Evolutionary conservation across 2,888 invertebrate species (phyloP).

Genomic region (Dryomyza anilis): DNA sequence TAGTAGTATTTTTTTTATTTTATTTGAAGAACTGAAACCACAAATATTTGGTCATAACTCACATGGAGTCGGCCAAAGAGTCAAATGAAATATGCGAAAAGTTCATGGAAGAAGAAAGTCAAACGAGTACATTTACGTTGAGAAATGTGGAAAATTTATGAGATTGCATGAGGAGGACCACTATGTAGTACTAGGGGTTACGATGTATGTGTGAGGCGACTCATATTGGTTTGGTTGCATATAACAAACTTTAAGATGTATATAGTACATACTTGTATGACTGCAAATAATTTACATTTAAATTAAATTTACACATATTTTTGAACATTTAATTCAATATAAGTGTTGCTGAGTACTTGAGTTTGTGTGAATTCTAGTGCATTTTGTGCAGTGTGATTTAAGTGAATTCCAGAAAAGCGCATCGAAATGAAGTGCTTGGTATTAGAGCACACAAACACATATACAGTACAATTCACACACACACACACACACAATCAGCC

Average conservation of each 20-base stretch:
- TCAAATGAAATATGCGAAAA: slow-evolving; percentile 22
- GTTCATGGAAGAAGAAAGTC: slow-evolving; percentile 15
- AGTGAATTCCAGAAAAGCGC: not conserved
- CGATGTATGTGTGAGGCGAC: no score
- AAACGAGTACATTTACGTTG: slow-evolving; percentile 10
- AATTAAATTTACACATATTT: slow-evolving; percentile 11
- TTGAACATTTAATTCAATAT: not conserved
- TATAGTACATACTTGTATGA: not conserved
- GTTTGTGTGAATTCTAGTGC: not conserved
- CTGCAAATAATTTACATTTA: slow-evolving; percentile 13
- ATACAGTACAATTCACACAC: not conserved
- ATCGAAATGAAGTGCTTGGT: not conserved
- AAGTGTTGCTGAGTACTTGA: not conserved
- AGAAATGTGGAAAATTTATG: slow-evolving; percentile 22
- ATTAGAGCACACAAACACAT: not conserved
- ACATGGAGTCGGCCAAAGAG: slow-evolving; percentile 18
- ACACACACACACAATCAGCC: not conserved
- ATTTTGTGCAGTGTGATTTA: not conserved
- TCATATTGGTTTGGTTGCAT: no score
- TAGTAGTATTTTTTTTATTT: no score
- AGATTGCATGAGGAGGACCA: slow-evolving; percentile 19
- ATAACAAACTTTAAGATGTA: no score
- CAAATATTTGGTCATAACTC: no score
- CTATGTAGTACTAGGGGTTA: no score
- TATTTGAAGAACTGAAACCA: no score